A percentile compares a stretch with the other conserved stretches of the same genome.
phyloP scores from a whole-genome alignment of 2,113 vertebrate genomes.

The Xiphophorus hellerii region DNA sequence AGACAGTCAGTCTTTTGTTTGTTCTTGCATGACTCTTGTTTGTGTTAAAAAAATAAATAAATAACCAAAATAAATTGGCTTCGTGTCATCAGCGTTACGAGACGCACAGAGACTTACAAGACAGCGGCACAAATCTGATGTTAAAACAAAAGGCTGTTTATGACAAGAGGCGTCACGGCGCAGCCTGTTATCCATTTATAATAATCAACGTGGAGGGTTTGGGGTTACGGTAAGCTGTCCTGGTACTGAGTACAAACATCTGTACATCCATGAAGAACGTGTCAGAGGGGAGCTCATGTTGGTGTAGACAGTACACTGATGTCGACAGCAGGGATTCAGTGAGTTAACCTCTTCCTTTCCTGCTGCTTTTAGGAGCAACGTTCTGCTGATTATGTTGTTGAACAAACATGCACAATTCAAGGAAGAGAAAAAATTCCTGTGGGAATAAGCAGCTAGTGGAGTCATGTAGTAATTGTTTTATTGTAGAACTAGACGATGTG shows the following conservation, averaged over 20 bases:
- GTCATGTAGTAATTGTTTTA: neutral
- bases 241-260: slow-evolving; percentile 53
- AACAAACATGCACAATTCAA: slow-evolving; percentile 1
- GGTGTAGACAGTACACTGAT: slow-evolving; percentile 43
- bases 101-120: slow-evolving; percentile 56
- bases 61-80: slow-evolving; percentile 70
- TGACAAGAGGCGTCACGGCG: slow-evolving; percentile 58
- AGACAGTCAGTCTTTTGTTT: slow-evolving; percentile 60
- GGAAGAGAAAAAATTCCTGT: neutral
- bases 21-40: slow-evolving; percentile 58
- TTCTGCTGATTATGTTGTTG: slow-evolving; percentile 7
- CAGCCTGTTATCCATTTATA: slow-evolving; percentile 70
- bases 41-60: slow-evolving; percentile 56
- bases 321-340: slow-evolving; percentile 33
- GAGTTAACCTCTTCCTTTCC: slow-evolving; percentile 47
- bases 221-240: slow-evolving; percentile 31
- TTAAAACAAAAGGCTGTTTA: slow-evolving; percentile 69
- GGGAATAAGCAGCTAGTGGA: neutral
- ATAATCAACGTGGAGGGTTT: slow-evolving; percentile 57
- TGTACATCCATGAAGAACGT: slow-evolving; percentile 55
- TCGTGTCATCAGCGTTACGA: slow-evolving; percentile 62
- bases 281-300: slow-evolving; percentile 37
- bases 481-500: neutral
- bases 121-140: slow-evolving; percentile 61
- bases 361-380: neutral